These are phyloP conservation scores for Brachionus asplanchnoidis DNA, from an alignment of 1,140 invertebrate species.

Conservation along the genomic window DNA sequence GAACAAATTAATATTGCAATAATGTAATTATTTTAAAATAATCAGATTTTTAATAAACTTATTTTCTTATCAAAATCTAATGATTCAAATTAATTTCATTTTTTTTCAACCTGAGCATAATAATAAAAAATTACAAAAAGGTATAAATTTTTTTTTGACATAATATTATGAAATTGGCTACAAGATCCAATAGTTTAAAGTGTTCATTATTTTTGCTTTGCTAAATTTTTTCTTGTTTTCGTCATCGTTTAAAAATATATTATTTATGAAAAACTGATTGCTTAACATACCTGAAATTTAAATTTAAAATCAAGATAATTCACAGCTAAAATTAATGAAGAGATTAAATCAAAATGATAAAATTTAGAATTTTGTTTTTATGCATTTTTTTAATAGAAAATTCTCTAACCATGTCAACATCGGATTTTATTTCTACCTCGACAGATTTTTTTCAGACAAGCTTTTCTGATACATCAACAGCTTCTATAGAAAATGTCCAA, in stretches of 20 bases:
- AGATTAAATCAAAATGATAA: not conserved
- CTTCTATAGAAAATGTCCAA: not conserved
- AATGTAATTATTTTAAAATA: not conserved
- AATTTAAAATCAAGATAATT: not conserved
- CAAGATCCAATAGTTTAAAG: not conserved
- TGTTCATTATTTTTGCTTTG: not conserved
- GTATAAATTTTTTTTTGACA: not conserved
- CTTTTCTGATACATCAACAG: not conserved
- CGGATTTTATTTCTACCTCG: not conserved
- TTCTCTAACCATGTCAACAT: not conserved
- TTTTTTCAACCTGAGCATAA: not conserved
- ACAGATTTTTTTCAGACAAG: not conserved
- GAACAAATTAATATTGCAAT: not conserved
- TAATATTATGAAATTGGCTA: not conserved
- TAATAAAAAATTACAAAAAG: not conserved
- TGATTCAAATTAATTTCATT: not conserved
- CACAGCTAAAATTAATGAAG: not conserved
- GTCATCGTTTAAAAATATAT: not conserved
- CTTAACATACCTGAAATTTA: not conserved
- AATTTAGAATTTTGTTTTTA: not conserved
- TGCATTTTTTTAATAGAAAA: not conserved
- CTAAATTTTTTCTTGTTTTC: not conserved
- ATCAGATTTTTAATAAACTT: not conserved
- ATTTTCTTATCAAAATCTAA: not conserved
- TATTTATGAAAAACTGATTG: not conserved